A percentile compares a stretch with the other conserved stretches of the same genome.
Conservation (phyloP, 1,140 invertebrate species). For the Heliothis virescens region DNA sequence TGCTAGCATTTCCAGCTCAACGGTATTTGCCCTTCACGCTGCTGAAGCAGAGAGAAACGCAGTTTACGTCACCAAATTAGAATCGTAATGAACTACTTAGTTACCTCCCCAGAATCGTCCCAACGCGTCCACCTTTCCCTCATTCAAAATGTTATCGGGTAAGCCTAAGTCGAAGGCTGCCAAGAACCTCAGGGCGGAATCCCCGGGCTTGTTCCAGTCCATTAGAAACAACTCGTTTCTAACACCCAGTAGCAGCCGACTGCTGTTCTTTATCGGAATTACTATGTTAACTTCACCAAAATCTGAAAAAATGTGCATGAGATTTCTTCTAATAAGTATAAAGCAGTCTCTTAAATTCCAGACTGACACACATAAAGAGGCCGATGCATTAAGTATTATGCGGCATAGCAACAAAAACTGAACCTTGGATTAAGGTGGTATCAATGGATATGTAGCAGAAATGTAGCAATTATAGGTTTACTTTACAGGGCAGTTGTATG, state of each 20-base stretch:
- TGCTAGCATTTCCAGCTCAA: too few species aligned
- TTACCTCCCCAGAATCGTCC: slow-evolving; percentile 86
- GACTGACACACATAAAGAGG: too few species aligned
- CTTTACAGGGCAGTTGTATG: too few species aligned
- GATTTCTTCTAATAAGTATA: not conserved
- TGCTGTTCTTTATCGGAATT: slow-evolving; percentile 46
- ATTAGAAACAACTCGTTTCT: slow-evolving; percentile 37
- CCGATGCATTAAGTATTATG: too few species aligned
- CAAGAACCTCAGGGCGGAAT: slow-evolving; percentile 25
- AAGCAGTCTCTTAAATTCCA: too few species aligned
- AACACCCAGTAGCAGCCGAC: slow-evolving; percentile 38
- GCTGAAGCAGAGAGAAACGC: too few species aligned
- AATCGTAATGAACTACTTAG: not conserved
- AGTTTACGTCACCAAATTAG: too few species aligned
- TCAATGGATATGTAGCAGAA: too few species aligned
- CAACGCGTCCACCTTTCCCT: slow-evolving; percentile 86
- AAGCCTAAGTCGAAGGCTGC: slow-evolving; percentile 35
- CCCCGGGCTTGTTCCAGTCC: slow-evolving; percentile 37
- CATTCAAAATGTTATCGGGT: slow-evolving; percentile 80
- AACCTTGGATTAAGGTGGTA: too few species aligned
- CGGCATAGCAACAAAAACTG: too few species aligned
- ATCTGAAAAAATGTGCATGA: not conserved
- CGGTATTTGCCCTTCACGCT: too few species aligned
- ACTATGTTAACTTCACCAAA: slow-evolving; percentile 53
- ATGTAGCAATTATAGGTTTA: too few species aligned